phyloP scores from a whole-genome alignment of 1,140 invertebrate genomes.

The Phymorhynchus buccinoides region DNA sequence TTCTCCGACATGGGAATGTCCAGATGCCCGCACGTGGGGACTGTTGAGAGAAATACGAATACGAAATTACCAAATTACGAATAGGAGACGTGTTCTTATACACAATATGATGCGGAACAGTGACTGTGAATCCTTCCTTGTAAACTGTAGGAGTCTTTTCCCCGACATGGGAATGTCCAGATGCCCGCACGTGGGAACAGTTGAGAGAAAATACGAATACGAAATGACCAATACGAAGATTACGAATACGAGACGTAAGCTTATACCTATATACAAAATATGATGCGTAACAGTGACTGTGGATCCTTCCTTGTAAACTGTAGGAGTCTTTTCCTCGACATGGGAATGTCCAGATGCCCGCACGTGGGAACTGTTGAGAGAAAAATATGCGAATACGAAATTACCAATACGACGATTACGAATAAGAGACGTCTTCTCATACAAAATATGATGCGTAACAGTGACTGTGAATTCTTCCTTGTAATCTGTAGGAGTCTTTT shows the following conservation, averaged over 20 bases:
- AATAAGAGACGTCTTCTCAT: too few relatives aligned
- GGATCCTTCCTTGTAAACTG: slow-evolving; percentile 49
- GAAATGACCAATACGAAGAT: too few relatives aligned
- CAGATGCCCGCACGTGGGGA: slow-evolving; percentile 47
- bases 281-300: slow-evolving; percentile 48
- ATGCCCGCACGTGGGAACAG: slow-evolving; percentile 49
- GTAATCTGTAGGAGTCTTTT: slow-evolving; percentile 52
- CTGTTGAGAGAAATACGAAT: slow-evolving; percentile 24
- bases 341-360: slow-evolving; percentile 51
- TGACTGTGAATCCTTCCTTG: slow-evolving; percentile 45
- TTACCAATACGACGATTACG: too few relatives aligned
- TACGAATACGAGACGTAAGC: too few relatives aligned
- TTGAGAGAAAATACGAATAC: neutral
- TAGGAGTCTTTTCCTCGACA: slow-evolving; percentile 42
- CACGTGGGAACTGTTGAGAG: slow-evolving; percentile 43
- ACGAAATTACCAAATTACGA: too few relatives aligned
- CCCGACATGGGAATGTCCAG: slow-evolving; percentile 47
- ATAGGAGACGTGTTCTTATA: too few relatives aligned
- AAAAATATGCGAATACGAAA: neutral
- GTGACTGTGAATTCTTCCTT: slow-evolving; percentile 44
- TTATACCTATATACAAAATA: too few relatives aligned
- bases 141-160: slow-evolving; percentile 51
- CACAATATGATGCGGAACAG: too few relatives aligned
- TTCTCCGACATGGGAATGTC: slow-evolving; percentile 50
- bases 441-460: too few relatives aligned